Conservation (phyloP, 2,797 vertebrate genomes). For the Neosilurus hyrtlii region DNA sequence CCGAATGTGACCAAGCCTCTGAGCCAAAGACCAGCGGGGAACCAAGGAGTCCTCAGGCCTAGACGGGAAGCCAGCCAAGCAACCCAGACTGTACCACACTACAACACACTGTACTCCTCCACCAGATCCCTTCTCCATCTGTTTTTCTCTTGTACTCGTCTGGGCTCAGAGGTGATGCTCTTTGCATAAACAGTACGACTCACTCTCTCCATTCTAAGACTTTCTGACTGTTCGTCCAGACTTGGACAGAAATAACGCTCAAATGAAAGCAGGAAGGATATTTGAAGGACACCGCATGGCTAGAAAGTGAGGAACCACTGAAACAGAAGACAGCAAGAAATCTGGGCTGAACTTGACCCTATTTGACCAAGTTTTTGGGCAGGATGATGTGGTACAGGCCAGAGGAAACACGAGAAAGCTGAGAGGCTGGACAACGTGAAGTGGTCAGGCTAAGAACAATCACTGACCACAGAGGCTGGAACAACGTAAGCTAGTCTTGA, state of each 20-base stretch:
- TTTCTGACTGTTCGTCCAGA: constrained; percentile 30
- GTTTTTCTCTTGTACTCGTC: constrained; percentile 47
- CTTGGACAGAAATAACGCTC: constrained; percentile 40
- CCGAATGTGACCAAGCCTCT: constrained; percentile 51
- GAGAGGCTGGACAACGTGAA: constrained; percentile 65
- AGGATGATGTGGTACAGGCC: constrained; percentile 43
- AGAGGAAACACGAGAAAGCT: constrained; percentile 56
- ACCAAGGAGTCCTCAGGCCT: constrained; percentile 49
- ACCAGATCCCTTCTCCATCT: constrained; percentile 40
- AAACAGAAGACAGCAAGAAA: constrained; percentile 17
- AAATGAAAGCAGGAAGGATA: constrained; percentile 29
- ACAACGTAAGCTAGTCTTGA: constrained; percentile 59
- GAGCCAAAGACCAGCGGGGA: constrained; percentile 54
- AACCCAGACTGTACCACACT: constrained; percentile 46
- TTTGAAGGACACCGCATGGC: constrained; percentile 20
- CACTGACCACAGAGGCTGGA: constrained; percentile 67
- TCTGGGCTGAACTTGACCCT: constrained; percentile 61
- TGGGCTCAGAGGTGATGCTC: constrained; percentile 32
- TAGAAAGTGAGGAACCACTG: constrained; percentile 23
- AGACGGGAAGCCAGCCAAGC: constrained; percentile 60
- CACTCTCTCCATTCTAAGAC: constrained; percentile 34
- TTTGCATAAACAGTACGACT: constrained; percentile 37
- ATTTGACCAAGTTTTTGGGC: constrained; percentile 57
- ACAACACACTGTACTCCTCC: constrained; percentile 27
- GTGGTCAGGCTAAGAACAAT: constrained; percentile 67